These are phyloP conservation scores for Micoletzkya japonica DNA, from an alignment of 2,888 invertebrate species.

Conservation along the genomic window DNA sequence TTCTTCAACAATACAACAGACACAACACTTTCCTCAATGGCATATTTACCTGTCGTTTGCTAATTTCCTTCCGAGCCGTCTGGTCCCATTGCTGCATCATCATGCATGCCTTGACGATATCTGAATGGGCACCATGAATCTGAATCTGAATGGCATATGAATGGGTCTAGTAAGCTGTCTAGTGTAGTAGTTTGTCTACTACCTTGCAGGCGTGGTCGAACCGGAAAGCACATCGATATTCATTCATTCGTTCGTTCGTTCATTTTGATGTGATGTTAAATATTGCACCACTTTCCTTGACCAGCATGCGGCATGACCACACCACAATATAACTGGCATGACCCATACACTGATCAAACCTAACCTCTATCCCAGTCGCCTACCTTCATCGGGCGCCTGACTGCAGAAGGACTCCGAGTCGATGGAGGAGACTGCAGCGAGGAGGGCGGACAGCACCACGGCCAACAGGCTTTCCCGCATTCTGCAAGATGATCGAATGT, in stretches of 20 bases:
- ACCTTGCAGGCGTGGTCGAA: not conserved
- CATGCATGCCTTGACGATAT: constrained; percentile 42
- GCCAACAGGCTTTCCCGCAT: constrained; percentile 15
- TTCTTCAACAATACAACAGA: too few relatives aligned
- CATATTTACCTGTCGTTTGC: constrained; percentile 38
- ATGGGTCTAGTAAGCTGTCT: too few relatives aligned
- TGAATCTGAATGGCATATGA: not conserved
- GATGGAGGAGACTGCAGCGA: constrained; percentile 22
- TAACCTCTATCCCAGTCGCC: not conserved
- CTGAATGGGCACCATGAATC: too few relatives aligned
- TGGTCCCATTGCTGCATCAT: constrained; percentile 52
- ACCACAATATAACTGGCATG: too few relatives aligned
- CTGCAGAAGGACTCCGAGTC: constrained; percentile 31
- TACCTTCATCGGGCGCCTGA: constrained; percentile 34
- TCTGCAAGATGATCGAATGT: not conserved
- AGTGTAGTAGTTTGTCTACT: too few relatives aligned
- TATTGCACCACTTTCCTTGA: too few relatives aligned
- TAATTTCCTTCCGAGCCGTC: constrained; percentile 43
- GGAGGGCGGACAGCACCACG: constrained; percentile 5
- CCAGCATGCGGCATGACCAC: too few relatives aligned
- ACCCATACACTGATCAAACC: too few relatives aligned
- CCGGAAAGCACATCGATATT: not conserved
- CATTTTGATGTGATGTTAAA: too few relatives aligned
- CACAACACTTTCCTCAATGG: not conserved
- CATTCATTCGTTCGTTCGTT: too few relatives aligned